Evolutionary conservation across 2,797 vertebrate species (phyloP).

Genomic region (Salmo trutta): DNA sequence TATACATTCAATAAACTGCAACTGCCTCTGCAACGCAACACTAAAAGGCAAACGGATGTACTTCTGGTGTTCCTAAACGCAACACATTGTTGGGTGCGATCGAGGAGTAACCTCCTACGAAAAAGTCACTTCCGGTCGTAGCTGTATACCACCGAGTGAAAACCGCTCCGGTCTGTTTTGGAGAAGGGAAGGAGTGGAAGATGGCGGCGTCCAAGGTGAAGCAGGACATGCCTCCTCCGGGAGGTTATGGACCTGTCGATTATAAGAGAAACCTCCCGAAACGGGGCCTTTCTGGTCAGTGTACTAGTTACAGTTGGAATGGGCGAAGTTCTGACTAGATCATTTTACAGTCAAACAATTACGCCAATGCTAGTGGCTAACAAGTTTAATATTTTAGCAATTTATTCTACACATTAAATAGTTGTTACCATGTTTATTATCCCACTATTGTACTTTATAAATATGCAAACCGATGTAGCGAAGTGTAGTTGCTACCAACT

Average conservation of each 20-base stretch:
- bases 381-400: background rate
- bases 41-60: no score
- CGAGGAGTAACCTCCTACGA: no score
- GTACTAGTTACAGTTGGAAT: background rate
- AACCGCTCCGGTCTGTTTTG: slow-evolving; percentile 15
- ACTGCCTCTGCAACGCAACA: no score
- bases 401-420: background rate
- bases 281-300: slow-evolving; percentile 87
- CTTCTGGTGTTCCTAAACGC: no score
- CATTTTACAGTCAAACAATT: background rate
- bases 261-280: slow-evolving; percentile 91
- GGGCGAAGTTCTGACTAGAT: background rate
- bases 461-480: background rate
- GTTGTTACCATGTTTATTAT: background rate
- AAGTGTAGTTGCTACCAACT: background rate
- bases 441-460: background rate
- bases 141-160: background rate
- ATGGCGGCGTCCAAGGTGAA: slow-evolving; percentile 96
- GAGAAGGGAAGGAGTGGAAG: slow-evolving; percentile 43
- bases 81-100: no score
- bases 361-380: background rate
- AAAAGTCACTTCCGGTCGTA: no score
- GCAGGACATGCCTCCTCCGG: slow-evolving; percentile 95
- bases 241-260: slow-evolving; percentile 88
- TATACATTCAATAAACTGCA: no score